Conservation (phyloP, 2,797 vertebrate genomes). For the Tinamus major region DNA sequence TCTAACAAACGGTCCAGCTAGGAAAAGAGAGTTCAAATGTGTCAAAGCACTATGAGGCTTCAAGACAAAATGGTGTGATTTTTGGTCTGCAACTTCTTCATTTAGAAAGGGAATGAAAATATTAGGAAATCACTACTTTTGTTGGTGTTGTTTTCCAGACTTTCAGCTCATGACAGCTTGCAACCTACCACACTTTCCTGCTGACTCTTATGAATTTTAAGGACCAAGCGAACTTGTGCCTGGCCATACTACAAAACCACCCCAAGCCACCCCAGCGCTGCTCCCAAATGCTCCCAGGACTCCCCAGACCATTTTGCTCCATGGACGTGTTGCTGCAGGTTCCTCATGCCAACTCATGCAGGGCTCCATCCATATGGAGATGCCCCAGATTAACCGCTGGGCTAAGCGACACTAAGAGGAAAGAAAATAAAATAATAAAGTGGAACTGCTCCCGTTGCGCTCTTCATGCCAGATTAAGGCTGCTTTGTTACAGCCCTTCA, state of each 20-base stretch:
- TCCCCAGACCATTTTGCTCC: not conserved
- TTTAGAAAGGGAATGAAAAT: not conserved
- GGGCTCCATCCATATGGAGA: not conserved
- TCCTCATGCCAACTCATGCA: not conserved
- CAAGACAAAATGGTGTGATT: not conserved
- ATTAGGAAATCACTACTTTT: not conserved
- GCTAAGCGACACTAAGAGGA: not conserved
- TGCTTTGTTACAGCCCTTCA: not conserved
- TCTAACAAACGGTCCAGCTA: no score
- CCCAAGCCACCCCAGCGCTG: not conserved
- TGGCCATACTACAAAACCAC: not conserved
- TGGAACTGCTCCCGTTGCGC: not conserved
- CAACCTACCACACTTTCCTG: accelerated
- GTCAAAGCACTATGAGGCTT: not conserved
- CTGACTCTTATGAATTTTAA: not conserved
- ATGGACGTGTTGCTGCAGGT: no score
- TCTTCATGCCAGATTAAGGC: accelerated
- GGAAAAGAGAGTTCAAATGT: not conserved
- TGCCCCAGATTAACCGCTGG: not conserved
- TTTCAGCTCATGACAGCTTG: not conserved
- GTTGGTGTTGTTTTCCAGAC: not conserved
- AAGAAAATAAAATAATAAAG: accelerated
- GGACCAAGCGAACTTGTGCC: not conserved
- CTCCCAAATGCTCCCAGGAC: accelerated
- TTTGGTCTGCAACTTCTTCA: not conserved